These are phyloP conservation scores for Lochmaea capreae DNA, from an alignment of 2,888 invertebrate species.

Conservation along the genomic window DNA sequence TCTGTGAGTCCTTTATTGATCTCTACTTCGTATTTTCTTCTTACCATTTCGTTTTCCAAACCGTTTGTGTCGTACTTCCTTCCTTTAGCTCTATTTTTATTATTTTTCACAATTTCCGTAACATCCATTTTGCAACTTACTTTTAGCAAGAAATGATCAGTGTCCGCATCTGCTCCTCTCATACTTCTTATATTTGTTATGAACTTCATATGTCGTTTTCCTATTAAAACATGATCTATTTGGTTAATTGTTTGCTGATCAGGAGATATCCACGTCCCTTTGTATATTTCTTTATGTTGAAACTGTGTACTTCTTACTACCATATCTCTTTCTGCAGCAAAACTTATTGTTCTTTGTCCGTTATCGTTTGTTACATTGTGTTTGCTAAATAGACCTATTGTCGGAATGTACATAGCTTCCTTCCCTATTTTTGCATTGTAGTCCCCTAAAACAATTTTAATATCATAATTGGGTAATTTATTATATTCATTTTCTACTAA, in stretches of 20 bases:
- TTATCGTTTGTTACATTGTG: background rate
- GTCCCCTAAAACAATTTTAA: constrained; percentile 6
- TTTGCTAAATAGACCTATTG: background rate
- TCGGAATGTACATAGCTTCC: background rate
- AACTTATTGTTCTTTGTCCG: constrained; percentile 2
- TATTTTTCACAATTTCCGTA: too few species aligned
- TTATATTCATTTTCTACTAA: constrained; percentile 8
- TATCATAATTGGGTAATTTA: constrained; percentile 20
- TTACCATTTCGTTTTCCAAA: too few species aligned
- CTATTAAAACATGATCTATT: too few species aligned
- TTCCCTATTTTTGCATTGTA: constrained; percentile 6
- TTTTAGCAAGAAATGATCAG: too few species aligned
- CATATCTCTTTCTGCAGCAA: constrained; percentile 7
- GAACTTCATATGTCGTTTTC: too few species aligned
- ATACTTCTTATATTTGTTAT: too few species aligned
- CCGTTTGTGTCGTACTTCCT: too few species aligned
- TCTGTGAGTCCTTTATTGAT: too few species aligned
- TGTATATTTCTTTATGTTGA: constrained; percentile 13
- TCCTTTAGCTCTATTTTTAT: too few species aligned
- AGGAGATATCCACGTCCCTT: constrained; percentile 14
- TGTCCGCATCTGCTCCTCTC: too few species aligned
- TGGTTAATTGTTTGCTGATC: background rate
- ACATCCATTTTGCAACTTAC: background rate
- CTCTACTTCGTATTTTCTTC: too few species aligned
- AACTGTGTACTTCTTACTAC: constrained; percentile 16